phyloP scores from a whole-genome alignment of 2,888 invertebrate genomes.

The Tiliacea aurago region DNA sequence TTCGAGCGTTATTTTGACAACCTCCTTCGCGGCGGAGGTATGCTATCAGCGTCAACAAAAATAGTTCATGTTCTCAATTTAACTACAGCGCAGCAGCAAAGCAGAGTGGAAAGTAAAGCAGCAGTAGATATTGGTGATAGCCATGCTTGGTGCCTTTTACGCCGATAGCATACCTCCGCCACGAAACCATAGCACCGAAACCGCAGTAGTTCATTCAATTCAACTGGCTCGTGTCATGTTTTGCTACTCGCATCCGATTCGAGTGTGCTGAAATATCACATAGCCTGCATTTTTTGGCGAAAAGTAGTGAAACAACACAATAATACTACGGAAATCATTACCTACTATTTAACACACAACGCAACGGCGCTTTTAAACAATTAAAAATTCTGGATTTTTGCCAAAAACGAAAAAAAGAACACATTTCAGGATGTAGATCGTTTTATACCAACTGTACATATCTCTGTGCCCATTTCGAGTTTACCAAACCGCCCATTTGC shows the following conservation, averaged over 20 bases:
- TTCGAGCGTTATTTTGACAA: too few relatives aligned
- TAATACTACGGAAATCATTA: background rate
- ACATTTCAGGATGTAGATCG: background rate
- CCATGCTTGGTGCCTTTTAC: too few relatives aligned
- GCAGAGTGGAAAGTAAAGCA: too few relatives aligned
- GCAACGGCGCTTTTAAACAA: background rate
- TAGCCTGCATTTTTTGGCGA: background rate
- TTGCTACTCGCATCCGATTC: too few relatives aligned
- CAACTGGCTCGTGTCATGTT: too few relatives aligned
- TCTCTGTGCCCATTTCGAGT: constrained; percentile 6
- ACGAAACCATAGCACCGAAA: too few relatives aligned
- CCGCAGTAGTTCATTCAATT: too few relatives aligned
- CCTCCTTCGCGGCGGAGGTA: too few relatives aligned
- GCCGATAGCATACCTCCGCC: too few relatives aligned
- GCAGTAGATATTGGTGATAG: background rate
- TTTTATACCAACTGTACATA: background rate
- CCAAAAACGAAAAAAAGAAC: constrained; percentile 16
- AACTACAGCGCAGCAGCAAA: too few relatives aligned
- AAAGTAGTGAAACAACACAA: background rate
- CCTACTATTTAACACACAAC: background rate
- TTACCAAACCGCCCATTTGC: background rate
- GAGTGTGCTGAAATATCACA: too few relatives aligned
- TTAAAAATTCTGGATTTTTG: background rate
- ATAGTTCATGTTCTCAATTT: background rate
- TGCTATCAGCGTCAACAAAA: too few relatives aligned